Evolutionary conservation across 1,140 invertebrate species (phyloP), one percentile per base, ranked within the genome.

Genomic region (Battus philenor): DNA sequence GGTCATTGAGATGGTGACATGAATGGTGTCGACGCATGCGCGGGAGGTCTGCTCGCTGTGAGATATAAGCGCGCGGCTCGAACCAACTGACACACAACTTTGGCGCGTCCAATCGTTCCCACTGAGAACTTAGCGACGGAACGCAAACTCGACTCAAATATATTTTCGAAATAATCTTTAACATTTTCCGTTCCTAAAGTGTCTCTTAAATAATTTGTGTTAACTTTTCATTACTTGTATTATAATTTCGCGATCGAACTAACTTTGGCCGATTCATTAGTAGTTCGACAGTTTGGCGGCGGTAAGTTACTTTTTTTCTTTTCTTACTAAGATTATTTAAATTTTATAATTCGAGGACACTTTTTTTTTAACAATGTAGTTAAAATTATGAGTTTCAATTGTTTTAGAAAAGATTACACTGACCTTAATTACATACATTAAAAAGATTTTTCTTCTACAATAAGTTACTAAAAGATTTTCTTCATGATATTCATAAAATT

Each of bases 11-110:
- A 68, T 60, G 46, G 51, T 68, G 61, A 66, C 58, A 79, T 83
- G 79, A 83, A 83, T 83, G 79, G 60, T 62, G 33, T 54, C 41
- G 46, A 65, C 79, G 79, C 79, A 83, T 77, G 79, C 79, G 79
- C 62, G 57, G 20, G 44, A 31, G 26, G 30, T 45, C 53, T 50
- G 51, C 46, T 54, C 47, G 48, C 54, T 31, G 50, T 53, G 54
- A 65, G 76, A 83, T 83, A 83, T 83, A 83, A 83, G 76, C 73
- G 57, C 60, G 69, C 39, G 48, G 54, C 59, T 50, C 57, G 59
- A 57, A 57, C 46, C 63, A 48, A 59, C 47, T 54, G 57, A 54
- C 71, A 54, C 79, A 83, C 54, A 79, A 79, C 71, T 79, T 83
- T 77, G 68, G 58, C 75, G 77, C 71, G 65, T 55, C 64, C 71